Conservation (phyloP, 2,797 vertebrate species). For the Sebastes taczanowskii region DNA sequence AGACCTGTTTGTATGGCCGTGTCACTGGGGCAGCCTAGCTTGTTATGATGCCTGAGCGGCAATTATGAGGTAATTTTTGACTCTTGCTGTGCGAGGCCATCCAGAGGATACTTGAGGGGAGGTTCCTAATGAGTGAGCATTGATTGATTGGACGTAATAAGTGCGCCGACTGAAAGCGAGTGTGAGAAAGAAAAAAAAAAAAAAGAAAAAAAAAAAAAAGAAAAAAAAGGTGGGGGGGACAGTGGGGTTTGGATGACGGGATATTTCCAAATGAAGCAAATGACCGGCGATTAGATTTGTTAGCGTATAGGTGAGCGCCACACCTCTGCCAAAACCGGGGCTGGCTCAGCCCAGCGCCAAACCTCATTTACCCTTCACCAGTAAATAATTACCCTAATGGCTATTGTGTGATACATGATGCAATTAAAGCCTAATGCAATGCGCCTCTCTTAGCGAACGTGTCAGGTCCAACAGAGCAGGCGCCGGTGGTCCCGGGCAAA, state of each 20-base stretch:
- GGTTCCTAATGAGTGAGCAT: conserved; percentile 82
- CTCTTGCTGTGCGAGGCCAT: conserved; percentile 78
- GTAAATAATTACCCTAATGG: conserved; percentile 87
- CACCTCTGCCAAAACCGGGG: conserved; percentile 56
- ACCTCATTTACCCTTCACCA: conserved; percentile 83
- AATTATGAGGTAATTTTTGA: conserved; percentile 86
- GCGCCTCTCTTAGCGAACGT: conserved; percentile 79
- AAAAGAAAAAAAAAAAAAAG: neutral
- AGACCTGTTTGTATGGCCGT: conserved; percentile 78
- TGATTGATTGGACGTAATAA: conserved; percentile 82
- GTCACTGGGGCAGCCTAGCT: conserved; percentile 81
- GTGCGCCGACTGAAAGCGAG: conserved; percentile 69
- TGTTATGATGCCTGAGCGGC: conserved; percentile 87
- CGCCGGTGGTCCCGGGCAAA: conserved; percentile 53
- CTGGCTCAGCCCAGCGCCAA: conserved; percentile 69
- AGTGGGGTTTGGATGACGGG: conserved; percentile 41
- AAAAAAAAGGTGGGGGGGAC: neutral
- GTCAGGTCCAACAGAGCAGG: conserved; percentile 74
- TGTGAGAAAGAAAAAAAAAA: conserved; percentile 33
- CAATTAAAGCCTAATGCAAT: conserved; percentile 86
- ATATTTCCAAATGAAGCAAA: conserved; percentile 69
- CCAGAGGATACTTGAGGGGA: conserved; percentile 80
- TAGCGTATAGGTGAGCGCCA: conserved; percentile 66
- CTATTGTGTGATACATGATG: conserved; percentile 87
- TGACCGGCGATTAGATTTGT: conserved; percentile 63